phyloP scores from a whole-genome alignment of 2,888 invertebrate species.

The Zeuzera pyrina region DNA sequence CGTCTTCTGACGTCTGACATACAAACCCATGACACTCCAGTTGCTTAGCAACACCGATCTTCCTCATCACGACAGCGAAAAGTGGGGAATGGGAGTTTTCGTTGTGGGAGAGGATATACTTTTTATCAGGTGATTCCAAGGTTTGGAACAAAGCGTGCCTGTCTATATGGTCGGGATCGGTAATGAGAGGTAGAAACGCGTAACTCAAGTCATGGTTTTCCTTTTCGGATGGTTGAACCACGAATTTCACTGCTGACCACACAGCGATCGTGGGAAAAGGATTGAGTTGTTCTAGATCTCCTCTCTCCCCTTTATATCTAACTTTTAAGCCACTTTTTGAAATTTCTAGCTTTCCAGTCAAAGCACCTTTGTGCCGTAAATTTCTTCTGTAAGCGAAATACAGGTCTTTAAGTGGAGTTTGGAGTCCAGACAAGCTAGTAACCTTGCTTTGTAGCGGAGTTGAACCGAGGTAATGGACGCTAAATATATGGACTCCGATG shows the following conservation, averaged over 20 bases:
- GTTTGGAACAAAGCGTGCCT: slow-evolving; percentile 78
- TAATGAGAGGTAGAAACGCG: slow-evolving; percentile 88
- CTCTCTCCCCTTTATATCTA: slow-evolving; percentile 76
- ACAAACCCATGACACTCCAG: slow-evolving; percentile 94
- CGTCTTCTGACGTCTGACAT: slow-evolving; percentile 91
- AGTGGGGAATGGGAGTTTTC: slow-evolving; percentile 84
- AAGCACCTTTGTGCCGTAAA: slow-evolving; percentile 59
- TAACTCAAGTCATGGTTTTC: slow-evolving; percentile 71
- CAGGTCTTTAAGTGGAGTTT: slow-evolving; percentile 83
- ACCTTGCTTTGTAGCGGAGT: slow-evolving; percentile 84
- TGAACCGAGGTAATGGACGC: slow-evolving; percentile 88
- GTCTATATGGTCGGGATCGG: slow-evolving; percentile 85
- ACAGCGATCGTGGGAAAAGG: slow-evolving; percentile 94
- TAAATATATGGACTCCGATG: slow-evolving; percentile 75
- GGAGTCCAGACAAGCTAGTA: slow-evolving; percentile 86
- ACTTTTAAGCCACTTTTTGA: slow-evolving; percentile 81
- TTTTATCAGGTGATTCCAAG: slow-evolving; percentile 67
- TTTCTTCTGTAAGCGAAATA: slow-evolving; percentile 77
- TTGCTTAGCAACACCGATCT: slow-evolving; percentile 82
- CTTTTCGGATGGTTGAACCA: slow-evolving; percentile 76
- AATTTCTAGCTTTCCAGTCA: slow-evolving; percentile 77
- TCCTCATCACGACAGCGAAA: slow-evolving; percentile 92
- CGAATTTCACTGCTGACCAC: slow-evolving; percentile 93
- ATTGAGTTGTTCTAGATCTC: slow-evolving; percentile 78
- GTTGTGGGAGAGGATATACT: slow-evolving; percentile 71